phyloP scores from a whole-genome alignment of 2,888 invertebrate species.

The Dicranocentrus wangi region DNA sequence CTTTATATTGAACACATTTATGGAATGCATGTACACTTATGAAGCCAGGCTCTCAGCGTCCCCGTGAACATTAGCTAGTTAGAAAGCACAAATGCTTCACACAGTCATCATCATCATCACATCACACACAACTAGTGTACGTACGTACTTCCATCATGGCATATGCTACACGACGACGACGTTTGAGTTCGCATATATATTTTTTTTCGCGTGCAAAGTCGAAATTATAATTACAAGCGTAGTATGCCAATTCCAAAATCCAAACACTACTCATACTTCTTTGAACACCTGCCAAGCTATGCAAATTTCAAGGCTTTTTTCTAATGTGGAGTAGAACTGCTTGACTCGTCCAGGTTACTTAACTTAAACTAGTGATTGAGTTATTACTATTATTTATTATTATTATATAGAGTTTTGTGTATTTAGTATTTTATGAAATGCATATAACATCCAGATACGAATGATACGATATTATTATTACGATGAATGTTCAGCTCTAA shows the following conservation, averaged over 20 bases:
- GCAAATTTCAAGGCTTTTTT: slow-evolving; percentile 64
- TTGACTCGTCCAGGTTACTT: slow-evolving; percentile 33
- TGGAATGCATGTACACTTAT: background rate
- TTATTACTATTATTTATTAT: too few relatives aligned
- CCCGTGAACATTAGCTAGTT: too few relatives aligned
- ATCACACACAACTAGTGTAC: too few relatives aligned
- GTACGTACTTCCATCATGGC: too few relatives aligned
- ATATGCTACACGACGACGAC: background rate
- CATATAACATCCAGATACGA: too few relatives aligned
- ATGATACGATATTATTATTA: too few relatives aligned
- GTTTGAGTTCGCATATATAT: background rate
- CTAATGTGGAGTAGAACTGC: slow-evolving; percentile 9
- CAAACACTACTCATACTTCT: slow-evolving; percentile 13
- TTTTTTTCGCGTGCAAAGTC: background rate
- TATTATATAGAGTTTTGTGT: too few relatives aligned
- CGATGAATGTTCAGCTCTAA: too few relatives aligned
- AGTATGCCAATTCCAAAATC: background rate
- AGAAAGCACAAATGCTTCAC: background rate
- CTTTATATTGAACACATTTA: too few relatives aligned
- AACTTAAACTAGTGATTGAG: slow-evolving; percentile 18
- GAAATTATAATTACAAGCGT: slow-evolving; percentile 34
- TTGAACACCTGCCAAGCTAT: slow-evolving; percentile 69
- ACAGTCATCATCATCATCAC: background rate
- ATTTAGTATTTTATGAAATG: too few relatives aligned
- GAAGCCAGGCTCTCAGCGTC: too few relatives aligned